A percentile compares a stretch with the other conserved stretches of the same genome.
Conservation (phyloP, 2,113 vertebrate species). For the Coturnix japonica region DNA sequence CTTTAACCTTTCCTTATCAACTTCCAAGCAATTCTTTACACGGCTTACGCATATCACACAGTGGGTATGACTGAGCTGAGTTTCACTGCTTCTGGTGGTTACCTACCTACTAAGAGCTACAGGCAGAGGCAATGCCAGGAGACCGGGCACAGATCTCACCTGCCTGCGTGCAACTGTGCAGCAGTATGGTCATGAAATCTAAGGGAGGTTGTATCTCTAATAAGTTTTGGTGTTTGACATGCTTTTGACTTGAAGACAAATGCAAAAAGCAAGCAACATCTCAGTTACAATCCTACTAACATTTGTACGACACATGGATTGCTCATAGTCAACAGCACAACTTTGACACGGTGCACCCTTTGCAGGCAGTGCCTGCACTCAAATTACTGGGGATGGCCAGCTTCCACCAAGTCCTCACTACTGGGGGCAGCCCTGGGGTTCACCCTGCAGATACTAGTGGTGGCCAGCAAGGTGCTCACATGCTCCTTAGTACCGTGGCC, state of each 20-base stretch:
- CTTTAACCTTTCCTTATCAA: background rate
- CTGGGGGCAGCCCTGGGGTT: too few relatives aligned
- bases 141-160: background rate
- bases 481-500: too few relatives aligned
- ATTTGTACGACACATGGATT: background rate
- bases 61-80: background rate
- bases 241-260: background rate
- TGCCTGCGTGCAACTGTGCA: fast-evolving
- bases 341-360: background rate
- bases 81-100: background rate
- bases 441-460: too few relatives aligned
- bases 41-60: background rate
- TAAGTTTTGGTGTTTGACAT: background rate
- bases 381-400: too few relatives aligned
- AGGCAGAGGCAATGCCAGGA: background rate
- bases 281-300: background rate
- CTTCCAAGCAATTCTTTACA: background rate
- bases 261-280: background rate
- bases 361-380: background rate
- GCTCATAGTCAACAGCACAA: background rate
- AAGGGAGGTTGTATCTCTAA: background rate
- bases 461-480: too few relatives aligned
- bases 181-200: background rate
- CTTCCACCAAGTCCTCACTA: too few relatives aligned
- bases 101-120: too few relatives aligned